Conservation (phyloP, 2,888 invertebrate species). For the Abrostola triplasia region DNA sequence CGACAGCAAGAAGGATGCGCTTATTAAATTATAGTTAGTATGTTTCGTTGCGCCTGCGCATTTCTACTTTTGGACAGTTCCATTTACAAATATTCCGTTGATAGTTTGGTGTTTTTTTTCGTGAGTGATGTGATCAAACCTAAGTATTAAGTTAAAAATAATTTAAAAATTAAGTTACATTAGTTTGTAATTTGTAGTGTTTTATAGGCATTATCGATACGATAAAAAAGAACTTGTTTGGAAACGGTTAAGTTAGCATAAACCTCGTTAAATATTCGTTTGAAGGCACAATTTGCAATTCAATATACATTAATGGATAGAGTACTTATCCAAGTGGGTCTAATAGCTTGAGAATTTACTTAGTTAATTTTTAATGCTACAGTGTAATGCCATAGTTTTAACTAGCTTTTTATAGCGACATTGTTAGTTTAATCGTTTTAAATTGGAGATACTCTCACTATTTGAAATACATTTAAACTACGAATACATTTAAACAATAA, state of each 20-base stretch:
- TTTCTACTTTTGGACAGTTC: constrained; percentile 58
- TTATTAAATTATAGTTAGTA: constrained; percentile 65
- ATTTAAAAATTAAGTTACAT: background rate
- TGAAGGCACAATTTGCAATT: constrained; percentile 53
- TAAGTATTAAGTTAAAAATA: background rate
- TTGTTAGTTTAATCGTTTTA: too few species aligned
- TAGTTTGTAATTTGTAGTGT: background rate
- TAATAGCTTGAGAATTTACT: constrained; percentile 34
- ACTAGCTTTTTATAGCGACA: background rate
- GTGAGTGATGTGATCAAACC: background rate
- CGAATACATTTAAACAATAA: too few species aligned
- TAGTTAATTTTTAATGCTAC: constrained; percentile 6
- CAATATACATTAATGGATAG: constrained; percentile 41
- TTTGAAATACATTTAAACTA: too few species aligned
- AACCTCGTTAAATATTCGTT: constrained; percentile 42
- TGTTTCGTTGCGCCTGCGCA: constrained; percentile 59
- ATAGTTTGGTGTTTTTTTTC: constrained; percentile 21
- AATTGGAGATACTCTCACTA: too few species aligned
- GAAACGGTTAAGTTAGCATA: constrained; percentile 13
- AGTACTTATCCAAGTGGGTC: constrained; percentile 17
- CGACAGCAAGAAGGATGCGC: constrained; percentile 55
- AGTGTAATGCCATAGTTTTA: background rate
- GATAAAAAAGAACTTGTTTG: background rate
- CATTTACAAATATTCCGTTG: constrained; percentile 38
- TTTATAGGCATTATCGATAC: background rate